These are phyloP conservation scores for Anguilla japonica DNA, from an alignment of 2,113 vertebrate genomes.

Conservation along the genomic window DNA sequence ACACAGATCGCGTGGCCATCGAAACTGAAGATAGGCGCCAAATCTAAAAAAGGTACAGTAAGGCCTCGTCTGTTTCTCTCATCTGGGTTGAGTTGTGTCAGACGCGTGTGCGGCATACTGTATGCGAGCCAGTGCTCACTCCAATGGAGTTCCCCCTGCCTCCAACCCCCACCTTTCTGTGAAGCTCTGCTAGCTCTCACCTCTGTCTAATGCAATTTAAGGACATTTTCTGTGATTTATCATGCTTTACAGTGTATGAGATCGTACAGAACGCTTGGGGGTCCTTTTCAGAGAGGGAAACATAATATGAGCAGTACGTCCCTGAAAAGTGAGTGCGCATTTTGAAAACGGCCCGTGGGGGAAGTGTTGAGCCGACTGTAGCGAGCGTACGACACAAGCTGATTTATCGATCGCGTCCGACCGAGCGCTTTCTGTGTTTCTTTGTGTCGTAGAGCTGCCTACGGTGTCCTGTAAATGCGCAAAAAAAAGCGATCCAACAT, in stretches of 20 bases:
- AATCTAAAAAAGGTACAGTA: slow-evolving; percentile 90
- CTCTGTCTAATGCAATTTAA: not conserved
- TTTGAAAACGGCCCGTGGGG: not conserved
- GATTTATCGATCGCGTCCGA: not conserved
- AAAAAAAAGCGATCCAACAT: not conserved
- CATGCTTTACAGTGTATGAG: not conserved
- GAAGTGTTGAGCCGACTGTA: not conserved
- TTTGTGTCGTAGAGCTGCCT: too few relatives aligned
- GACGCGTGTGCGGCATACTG: not conserved
- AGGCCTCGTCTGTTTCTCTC: slow-evolving; percentile 35
- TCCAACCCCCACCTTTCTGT: not conserved
- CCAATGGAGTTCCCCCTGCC: not conserved
- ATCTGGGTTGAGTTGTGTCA: not conserved
- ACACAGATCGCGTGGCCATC: slow-evolving; percentile 97
- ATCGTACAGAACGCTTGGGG: not conserved
- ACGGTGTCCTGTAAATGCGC: too few relatives aligned
- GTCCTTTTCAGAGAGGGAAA: not conserved
- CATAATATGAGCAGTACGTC: not conserved
- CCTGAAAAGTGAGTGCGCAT: not conserved
- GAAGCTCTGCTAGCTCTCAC: not conserved
- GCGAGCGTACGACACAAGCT: not conserved
- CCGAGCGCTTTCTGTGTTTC: not conserved
- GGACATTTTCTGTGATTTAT: not conserved
- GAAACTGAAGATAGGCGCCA: slow-evolving; percentile 93
- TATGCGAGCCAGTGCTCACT: not conserved